phyloP scores from a whole-genome alignment of 1,140 invertebrate genomes.

The Meloidogyne chitwoodi region DNA sequence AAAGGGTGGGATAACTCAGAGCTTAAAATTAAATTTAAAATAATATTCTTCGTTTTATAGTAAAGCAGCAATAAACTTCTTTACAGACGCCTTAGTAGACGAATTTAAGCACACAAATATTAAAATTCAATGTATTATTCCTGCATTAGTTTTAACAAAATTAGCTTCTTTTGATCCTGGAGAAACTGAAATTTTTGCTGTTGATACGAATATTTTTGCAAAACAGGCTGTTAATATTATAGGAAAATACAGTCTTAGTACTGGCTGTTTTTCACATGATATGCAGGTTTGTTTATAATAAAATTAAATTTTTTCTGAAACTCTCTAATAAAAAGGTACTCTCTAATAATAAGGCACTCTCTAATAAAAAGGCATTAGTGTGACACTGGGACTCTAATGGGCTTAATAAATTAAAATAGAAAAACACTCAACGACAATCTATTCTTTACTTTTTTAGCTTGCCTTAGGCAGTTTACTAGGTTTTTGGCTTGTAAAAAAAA shows the following conservation, averaged over 20 bases:
- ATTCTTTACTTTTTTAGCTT: slow-evolving; percentile 24
- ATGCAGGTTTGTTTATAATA: slow-evolving; percentile 42
- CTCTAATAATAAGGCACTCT: too few species aligned
- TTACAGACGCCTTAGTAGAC: slow-evolving; percentile 50
- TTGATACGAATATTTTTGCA: slow-evolving; percentile 50
- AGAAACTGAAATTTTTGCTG: slow-evolving; percentile 55
- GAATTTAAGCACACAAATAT: slow-evolving; percentile 56
- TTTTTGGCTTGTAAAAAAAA: slow-evolving; percentile 53
- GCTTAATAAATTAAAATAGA: too few species aligned
- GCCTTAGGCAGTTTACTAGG: slow-evolving; percentile 49
- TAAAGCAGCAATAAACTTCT: slow-evolving; percentile 58
- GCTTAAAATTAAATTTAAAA: too few species aligned
- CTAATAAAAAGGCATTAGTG: too few species aligned
- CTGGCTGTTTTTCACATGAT: slow-evolving; percentile 55
- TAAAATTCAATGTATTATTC: slow-evolving; percentile 59
- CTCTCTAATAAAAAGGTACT: too few species aligned
- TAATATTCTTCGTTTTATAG: slow-evolving; percentile 9
- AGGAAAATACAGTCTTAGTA: slow-evolving; percentile 46
- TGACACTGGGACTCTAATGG: neutral
- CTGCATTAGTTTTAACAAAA: slow-evolving; percentile 56
- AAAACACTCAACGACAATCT: too few species aligned
- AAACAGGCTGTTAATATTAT: slow-evolving; percentile 52
- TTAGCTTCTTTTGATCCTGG: slow-evolving; percentile 53
- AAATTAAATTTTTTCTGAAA: too few species aligned
- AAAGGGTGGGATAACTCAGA: too few species aligned